A percentile compares a stretch with the other conserved stretches of the same genome.
Conservation (phyloP, 2,888 invertebrate species). For the Drosophila kuntzei region DNA sequence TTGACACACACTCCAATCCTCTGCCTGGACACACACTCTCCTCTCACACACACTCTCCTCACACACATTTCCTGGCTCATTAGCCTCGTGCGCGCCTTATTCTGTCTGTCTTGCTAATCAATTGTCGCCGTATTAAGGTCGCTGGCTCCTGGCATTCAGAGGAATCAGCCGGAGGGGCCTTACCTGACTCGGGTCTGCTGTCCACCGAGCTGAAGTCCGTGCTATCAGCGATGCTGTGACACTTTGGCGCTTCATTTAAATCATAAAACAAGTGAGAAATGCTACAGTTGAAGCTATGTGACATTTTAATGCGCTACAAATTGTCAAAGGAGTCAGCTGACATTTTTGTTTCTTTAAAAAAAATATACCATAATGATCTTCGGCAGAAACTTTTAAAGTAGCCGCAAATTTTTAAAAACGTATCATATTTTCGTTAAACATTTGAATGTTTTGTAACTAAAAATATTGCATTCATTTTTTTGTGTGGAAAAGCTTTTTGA, state of each 20-base stretch:
- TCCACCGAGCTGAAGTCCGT: conserved; percentile 8
- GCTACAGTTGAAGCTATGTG: neutral
- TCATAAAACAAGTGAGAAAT: conserved; percentile 58
- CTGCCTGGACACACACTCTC: conserved; percentile 1
- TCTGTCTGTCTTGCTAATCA: conserved; percentile 72
- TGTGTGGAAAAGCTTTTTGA: too few species aligned
- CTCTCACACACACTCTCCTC: conserved; percentile 13
- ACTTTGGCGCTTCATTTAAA: conserved; percentile 70
- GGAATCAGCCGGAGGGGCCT: neutral
- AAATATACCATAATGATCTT: neutral
- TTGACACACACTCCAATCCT: conserved; percentile 42
- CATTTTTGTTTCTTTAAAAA: neutral
- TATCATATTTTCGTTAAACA: too few species aligned
- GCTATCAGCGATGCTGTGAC: conserved; percentile 65
- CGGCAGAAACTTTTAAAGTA: neutral
- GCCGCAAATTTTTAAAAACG: too few species aligned
- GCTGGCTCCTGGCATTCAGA: conserved; percentile 31
- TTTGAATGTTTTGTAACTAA: too few species aligned
- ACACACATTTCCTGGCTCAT: conserved; percentile 62
- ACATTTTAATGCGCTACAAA: conserved; percentile 30
- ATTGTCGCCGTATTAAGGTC: conserved; percentile 77
- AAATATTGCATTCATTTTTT: too few species aligned
- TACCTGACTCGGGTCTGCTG: conserved; percentile 13
- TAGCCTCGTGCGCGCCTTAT: conserved; percentile 71
- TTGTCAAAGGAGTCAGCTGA: neutral